Evolutionary conservation across 2,113 vertebrate genomes (phyloP).

Genomic region (Spermophilus dauricus): DNA sequence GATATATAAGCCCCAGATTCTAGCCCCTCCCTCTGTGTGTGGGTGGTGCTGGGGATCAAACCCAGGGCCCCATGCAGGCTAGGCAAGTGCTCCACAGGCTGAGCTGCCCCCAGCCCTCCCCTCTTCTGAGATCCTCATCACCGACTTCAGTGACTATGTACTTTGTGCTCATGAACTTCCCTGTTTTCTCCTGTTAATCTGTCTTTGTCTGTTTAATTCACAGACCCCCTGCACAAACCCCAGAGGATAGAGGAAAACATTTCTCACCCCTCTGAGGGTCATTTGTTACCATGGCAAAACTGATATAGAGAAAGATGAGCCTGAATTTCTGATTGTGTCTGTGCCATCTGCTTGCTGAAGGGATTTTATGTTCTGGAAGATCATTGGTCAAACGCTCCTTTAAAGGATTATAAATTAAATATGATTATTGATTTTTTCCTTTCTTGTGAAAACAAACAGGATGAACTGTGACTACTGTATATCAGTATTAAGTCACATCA

Average conservation of each 20-base stretch:
- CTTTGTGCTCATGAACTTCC: neutral
- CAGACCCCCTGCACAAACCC: neutral
- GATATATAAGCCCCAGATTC: neutral
- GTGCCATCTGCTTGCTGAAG: neutral
- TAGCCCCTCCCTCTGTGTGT: too few species aligned
- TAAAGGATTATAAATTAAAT: conserved; percentile 31
- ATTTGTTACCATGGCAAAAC: neutral
- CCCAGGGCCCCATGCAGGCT: too few species aligned
- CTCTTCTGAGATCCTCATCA: neutral
- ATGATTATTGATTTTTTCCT: neutral
- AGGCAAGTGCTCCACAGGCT: neutral
- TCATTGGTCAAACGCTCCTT: neutral
- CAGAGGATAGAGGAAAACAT: neutral
- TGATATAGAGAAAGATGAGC: neutral
- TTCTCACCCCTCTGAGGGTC: neutral
- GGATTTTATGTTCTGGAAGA: neutral
- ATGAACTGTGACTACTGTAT: neutral
- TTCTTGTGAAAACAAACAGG: neutral
- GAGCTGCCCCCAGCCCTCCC: neutral
- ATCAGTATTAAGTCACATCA: neutral
- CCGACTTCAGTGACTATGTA: too few species aligned
- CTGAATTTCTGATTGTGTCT: neutral
- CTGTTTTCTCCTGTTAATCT: neutral
- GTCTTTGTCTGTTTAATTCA: neutral
- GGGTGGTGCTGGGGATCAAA: too few species aligned